Percentiles rank a stretch among this genome's conserved stretches.
Conservation (phyloP, 2,888 invertebrate species). For the Oscheius sp. region DNA sequence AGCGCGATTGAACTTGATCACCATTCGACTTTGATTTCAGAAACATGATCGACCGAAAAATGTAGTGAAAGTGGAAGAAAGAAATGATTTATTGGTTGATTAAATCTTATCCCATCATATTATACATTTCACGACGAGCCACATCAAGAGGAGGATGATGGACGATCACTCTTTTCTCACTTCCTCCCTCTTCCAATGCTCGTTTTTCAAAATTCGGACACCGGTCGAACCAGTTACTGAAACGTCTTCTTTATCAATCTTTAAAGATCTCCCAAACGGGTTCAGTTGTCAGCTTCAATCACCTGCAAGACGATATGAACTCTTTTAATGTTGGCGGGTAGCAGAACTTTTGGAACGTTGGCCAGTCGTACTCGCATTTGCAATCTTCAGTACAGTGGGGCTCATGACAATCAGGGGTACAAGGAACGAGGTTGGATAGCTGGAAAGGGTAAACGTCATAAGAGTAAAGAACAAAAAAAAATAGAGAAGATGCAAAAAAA, state of each 20-base stretch:
- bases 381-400: constrained; percentile 48
- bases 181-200: constrained; percentile 5
- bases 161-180: constrained; percentile 7
- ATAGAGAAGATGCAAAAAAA: too few relatives aligned
- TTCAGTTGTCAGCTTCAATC: neutral
- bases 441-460: constrained; percentile 20
- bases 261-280: constrained; percentile 19
- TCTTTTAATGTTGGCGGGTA: constrained; percentile 11
- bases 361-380: constrained; percentile 34
- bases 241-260: constrained; percentile 20
- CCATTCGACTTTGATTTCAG: too few relatives aligned
- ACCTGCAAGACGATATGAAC: constrained; percentile 26
- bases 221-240: constrained; percentile 15
- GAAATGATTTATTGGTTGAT: neutral
- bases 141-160: constrained; percentile 15
- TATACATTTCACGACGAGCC: constrained; percentile 2
- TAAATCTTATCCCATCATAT: neutral
- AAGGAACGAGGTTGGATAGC: constrained; percentile 43
- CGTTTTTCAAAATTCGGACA: constrained; percentile 1
- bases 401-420: constrained; percentile 43
- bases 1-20: too few relatives aligned
- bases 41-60: too few relatives aligned
- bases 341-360: constrained; percentile 19
- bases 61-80: too few relatives aligned
- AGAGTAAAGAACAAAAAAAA: too few relatives aligned